A percentile compares a stretch with the other conserved stretches of the same genome.
phyloP scores from a whole-genome alignment of 1,140 invertebrate genomes.

The Argopecten irradians region DNA sequence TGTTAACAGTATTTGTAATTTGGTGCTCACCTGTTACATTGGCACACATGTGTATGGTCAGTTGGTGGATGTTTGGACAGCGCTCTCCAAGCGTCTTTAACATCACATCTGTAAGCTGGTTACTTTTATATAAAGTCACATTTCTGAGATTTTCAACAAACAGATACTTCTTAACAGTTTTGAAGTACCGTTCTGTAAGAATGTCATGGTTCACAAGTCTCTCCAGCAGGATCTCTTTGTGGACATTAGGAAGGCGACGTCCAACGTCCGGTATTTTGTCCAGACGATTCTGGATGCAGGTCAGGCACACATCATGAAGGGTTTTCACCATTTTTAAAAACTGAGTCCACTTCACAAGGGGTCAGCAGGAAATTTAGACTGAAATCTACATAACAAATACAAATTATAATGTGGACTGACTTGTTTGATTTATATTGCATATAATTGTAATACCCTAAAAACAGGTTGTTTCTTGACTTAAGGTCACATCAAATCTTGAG shows the following conservation, averaged over 20 bases:
- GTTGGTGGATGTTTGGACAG: slow-evolving; percentile 55
- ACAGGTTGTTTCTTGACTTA: too few species aligned
- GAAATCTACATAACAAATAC: too few species aligned
- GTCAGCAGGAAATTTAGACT: neutral
- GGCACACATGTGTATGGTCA: slow-evolving; percentile 58
- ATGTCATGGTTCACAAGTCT: slow-evolving; percentile 65
- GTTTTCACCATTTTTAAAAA: slow-evolving; percentile 57
- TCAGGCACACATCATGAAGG: slow-evolving; percentile 63
- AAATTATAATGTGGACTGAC: too few species aligned
- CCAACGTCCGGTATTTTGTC: slow-evolving; percentile 55
- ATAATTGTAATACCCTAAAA: too few species aligned
- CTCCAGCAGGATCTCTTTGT: slow-evolving; percentile 67
- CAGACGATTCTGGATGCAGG: slow-evolving; percentile 60
- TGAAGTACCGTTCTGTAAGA: slow-evolving; percentile 55
- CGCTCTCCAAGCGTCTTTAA: slow-evolving; percentile 55
- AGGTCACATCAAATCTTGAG: too few species aligned
- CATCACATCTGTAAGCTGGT: slow-evolving; percentile 62
- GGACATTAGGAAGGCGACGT: slow-evolving; percentile 56
- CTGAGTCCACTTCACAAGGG: neutral
- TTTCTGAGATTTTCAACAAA: slow-evolving; percentile 54
- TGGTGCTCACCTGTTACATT: slow-evolving; percentile 61
- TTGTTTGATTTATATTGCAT: too few species aligned
- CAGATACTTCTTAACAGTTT: slow-evolving; percentile 60
- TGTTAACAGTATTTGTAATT: neutral
- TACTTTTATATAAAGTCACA: slow-evolving; percentile 64